Percentiles rank a stretch among this genome's conserved stretches.
Evolutionary conservation across 2,888 invertebrate genomes (phyloP).

Genomic region (Lucinisca nassula): DNA sequence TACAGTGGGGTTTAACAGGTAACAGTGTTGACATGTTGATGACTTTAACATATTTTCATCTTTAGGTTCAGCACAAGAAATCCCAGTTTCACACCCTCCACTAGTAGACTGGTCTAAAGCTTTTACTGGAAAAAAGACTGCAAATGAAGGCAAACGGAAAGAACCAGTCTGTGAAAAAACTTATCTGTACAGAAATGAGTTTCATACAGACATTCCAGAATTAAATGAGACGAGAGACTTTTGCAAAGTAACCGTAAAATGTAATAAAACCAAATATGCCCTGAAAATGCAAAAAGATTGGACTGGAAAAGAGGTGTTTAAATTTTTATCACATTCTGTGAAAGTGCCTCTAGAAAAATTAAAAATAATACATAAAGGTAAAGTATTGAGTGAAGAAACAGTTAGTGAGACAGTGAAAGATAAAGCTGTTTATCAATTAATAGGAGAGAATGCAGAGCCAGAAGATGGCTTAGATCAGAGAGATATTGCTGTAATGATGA

Average conservation of each 20-base stretch:
- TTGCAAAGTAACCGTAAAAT: constrained; percentile 74
- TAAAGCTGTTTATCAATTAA: constrained; percentile 79
- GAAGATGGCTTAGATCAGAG: constrained; percentile 76
- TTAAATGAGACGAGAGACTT: constrained; percentile 54
- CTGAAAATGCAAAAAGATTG: constrained; percentile 74
- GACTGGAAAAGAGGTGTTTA: constrained; percentile 75
- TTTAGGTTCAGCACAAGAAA: not conserved
- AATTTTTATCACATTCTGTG: constrained; percentile 71
- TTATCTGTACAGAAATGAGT: constrained; percentile 64
- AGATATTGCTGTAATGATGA: constrained; percentile 81
- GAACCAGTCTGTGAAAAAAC: constrained; percentile 9
- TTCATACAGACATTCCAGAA: constrained; percentile 72
- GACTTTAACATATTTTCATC: no score
- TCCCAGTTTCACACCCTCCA: constrained; percentile 22
- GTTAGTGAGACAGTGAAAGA: constrained; percentile 65
- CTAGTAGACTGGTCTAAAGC: constrained; percentile 68
- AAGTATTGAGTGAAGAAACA: constrained; percentile 69
- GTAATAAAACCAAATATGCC: constrained; percentile 77
- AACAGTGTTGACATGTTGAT: no score
- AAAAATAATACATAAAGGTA: constrained; percentile 83
- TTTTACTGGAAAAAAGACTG: constrained; percentile 1
- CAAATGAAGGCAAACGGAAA: not conserved
- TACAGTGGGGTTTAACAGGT: no score
- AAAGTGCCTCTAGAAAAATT: constrained; percentile 80
- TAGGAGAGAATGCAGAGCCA: constrained; percentile 79